phyloP scores from a whole-genome alignment of 2,797 vertebrate species.

The Phrynocephalus guinanensis region DNA sequence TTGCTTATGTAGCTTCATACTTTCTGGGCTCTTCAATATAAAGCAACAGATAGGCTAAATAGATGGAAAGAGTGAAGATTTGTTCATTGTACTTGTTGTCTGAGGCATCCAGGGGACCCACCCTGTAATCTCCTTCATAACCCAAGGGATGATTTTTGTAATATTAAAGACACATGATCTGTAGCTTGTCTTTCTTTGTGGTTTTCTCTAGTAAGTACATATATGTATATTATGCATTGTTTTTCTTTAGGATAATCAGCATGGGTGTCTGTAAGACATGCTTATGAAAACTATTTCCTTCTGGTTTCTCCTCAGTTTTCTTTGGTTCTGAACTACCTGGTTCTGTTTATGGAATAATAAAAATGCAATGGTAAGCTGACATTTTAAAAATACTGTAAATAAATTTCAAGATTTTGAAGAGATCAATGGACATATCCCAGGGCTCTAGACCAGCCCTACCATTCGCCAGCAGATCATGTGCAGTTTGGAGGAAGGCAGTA shows the following conservation, averaged over 20 bases:
- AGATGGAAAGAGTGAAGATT: constrained; percentile 1
- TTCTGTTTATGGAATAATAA: not conserved
- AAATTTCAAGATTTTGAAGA: not conserved
- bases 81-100: not conserved
- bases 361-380: not conserved
- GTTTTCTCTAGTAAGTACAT: not conserved
- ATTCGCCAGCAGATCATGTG: not conserved
- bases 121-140: not conserved
- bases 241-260: not conserved
- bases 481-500: not conserved
- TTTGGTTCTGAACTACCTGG: not conserved
- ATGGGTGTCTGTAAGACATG: too few species aligned
- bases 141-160: not conserved
- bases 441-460: not conserved
- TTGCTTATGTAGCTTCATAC: not conserved
- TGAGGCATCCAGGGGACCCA: not conserved
- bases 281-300: not conserved
- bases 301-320: not conserved
- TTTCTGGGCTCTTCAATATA: not conserved
- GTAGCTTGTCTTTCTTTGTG: not conserved
- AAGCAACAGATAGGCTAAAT: not conserved
- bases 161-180: not conserved
- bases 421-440: not conserved
- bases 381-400: not conserved
- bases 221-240: not conserved